These are phyloP conservation scores for Clarias fuscus DNA, from an alignment of 2,797 vertebrate genomes.

Conservation along the genomic window DNA sequence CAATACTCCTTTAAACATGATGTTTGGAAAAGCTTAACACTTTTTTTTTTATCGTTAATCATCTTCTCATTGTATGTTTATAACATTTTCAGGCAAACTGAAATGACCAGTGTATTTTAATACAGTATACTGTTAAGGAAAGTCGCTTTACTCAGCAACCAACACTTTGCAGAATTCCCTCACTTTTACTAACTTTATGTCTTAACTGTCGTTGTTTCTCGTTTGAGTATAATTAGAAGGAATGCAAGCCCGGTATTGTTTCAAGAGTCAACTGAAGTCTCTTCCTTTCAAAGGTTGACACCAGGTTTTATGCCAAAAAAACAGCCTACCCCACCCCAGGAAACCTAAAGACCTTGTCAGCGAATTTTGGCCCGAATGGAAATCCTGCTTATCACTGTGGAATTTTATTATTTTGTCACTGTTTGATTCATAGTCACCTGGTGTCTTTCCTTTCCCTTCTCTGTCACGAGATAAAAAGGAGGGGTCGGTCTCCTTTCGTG, in stretches of 20 bases:
- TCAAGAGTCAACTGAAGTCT: conserved; percentile 43
- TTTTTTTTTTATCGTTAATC: conserved; percentile 33
- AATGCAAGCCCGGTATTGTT: conserved; percentile 35
- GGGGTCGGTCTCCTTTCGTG: not conserved
- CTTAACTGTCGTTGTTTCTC: conserved; percentile 37
- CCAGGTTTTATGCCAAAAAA: conserved; percentile 43
- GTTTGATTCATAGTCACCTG: conserved; percentile 59
- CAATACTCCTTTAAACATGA: conserved; percentile 49
- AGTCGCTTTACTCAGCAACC: conserved; percentile 33
- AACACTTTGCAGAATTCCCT: conserved; percentile 7
- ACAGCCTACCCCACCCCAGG: conserved; percentile 27
- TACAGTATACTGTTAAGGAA: conserved; percentile 26
- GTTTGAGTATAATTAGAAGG: conserved; percentile 34
- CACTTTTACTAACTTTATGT: conserved; percentile 19
- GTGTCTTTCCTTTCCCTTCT: conserved; percentile 48
- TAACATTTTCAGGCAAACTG: conserved; percentile 37
- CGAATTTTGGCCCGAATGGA: conserved; percentile 55
- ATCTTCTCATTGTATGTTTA: conserved; percentile 27
- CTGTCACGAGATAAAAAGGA: conserved; percentile 51
- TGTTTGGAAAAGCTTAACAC: conserved; percentile 45
- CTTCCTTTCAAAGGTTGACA: conserved; percentile 41
- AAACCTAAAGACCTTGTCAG: conserved; percentile 50
- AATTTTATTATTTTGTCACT: conserved; percentile 62
- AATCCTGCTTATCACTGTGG: conserved; percentile 63
- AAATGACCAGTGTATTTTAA: conserved; percentile 32